Evolutionary conservation across 2,888 invertebrate species (phyloP).

Genomic region (Eupsilia transversa): DNA sequence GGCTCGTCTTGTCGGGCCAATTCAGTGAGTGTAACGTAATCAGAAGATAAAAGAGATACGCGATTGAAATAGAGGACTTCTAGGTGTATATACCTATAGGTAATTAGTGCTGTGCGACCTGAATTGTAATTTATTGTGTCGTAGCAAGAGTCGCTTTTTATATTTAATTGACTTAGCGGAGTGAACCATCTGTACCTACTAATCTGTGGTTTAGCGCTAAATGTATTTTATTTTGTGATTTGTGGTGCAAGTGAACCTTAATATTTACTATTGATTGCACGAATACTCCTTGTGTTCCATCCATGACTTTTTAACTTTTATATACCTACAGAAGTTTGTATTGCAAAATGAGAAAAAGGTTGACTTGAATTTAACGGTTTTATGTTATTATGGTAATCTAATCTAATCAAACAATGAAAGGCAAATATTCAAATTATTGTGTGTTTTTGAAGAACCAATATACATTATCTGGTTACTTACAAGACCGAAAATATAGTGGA

Average conservation of each 20-base stretch:
- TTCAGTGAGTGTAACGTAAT: too few species aligned
- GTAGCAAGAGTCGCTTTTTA: too few species aligned
- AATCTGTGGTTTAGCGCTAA: neutral
- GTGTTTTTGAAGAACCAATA: neutral
- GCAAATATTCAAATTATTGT: neutral
- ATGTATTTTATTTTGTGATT: too few species aligned
- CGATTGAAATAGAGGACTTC: too few species aligned
- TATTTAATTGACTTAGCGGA: too few species aligned
- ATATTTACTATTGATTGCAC: neutral
- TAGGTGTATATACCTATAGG: too few species aligned
- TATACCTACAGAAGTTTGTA: neutral
- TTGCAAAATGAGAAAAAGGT: neutral
- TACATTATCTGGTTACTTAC: neutral
- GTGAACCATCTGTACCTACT: too few species aligned
- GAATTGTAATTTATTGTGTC: too few species aligned
- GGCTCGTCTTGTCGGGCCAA: too few species aligned
- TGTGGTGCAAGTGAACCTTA: neutral
- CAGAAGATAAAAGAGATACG: too few species aligned
- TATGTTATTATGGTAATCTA: neutral
- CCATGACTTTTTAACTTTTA: neutral
- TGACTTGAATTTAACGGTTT: neutral
- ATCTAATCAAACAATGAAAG: neutral
- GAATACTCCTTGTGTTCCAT: neutral
- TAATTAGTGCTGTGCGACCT: too few species aligned
- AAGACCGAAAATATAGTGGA: neutral